These are phyloP conservation scores for Pavo muticus DNA, from an alignment of 2,113 vertebrate genomes.

Conservation along the genomic window DNA sequence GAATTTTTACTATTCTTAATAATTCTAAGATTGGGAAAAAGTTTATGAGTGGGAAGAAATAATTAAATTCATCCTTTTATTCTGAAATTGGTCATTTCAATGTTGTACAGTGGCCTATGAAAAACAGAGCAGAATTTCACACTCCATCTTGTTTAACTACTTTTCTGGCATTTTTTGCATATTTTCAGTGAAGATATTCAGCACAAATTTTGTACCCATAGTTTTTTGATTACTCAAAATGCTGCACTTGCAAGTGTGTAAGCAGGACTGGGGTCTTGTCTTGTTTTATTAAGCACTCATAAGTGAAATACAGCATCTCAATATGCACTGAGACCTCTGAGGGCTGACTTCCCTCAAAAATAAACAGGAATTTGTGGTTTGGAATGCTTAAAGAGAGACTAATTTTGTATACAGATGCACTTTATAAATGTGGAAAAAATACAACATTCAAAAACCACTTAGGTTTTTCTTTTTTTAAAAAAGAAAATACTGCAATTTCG, in stretches of 20 bases:
- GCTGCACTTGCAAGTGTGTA: not conserved
- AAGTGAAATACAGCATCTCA: not conserved
- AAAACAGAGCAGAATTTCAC: not conserved
- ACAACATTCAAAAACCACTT: not conserved
- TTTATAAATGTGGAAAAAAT: not conserved
- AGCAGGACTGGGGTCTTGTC: not conserved
- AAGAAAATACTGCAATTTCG: not conserved
- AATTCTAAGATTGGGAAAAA: constrained; percentile 14
- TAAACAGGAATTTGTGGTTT: not conserved
- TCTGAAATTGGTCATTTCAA: not conserved
- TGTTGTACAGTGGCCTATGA: not conserved
- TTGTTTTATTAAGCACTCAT: not conserved
- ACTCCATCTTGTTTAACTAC: not conserved
- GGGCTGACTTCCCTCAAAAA: not conserved
- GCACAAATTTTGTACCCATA: not conserved
- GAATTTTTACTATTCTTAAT: constrained; percentile 61
- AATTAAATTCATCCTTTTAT: not conserved
- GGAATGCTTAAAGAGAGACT: not conserved
- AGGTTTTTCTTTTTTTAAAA: not conserved
- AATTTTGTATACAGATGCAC: not conserved
- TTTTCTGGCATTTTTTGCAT: not conserved
- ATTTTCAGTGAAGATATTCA: not conserved
- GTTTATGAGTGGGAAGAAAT: constrained; percentile 32
- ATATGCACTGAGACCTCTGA: not conserved
- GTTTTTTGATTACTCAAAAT: not conserved